Conservation (phyloP, 2,797 vertebrate species). For the Phrynocephalus vlangalii region DNA sequence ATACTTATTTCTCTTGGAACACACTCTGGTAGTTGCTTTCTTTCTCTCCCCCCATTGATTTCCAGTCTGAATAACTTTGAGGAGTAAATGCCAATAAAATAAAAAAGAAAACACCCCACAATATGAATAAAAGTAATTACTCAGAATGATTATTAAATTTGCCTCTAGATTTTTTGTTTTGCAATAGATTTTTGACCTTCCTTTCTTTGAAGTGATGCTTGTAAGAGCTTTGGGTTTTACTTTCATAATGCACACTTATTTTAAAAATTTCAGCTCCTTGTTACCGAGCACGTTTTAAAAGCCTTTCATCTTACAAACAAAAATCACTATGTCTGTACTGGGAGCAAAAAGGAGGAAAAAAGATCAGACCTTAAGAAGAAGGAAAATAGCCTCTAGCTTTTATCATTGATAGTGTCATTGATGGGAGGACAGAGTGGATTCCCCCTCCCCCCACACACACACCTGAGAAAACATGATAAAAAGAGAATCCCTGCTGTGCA, state of each 20-base stretch:
- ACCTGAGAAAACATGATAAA: background rate
- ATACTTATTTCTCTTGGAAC: background rate
- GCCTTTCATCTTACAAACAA: background rate
- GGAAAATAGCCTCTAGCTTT: slow-evolving; percentile 49
- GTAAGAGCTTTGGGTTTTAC: background rate
- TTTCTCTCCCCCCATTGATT: background rate
- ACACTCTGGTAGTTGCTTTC: background rate
- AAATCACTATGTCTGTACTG: too few relatives aligned
- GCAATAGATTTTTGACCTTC: slow-evolving; percentile 36
- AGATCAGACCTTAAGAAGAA: slow-evolving; percentile 47
- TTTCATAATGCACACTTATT: slow-evolving; percentile 39
- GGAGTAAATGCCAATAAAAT: background rate
- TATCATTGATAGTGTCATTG: slow-evolving; percentile 35
- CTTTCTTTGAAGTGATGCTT: slow-evolving; percentile 42
- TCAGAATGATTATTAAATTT: slow-evolving; percentile 25
- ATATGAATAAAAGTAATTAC: slow-evolving; percentile 33
- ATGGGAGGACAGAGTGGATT: background rate
- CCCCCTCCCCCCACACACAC: too few relatives aligned
- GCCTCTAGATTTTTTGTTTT: slow-evolving; percentile 17
- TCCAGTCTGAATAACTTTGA: background rate
- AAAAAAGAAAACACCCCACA: slow-evolving; percentile 1
- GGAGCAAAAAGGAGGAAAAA: background rate
- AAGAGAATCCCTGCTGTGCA: background rate
- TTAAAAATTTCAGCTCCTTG: slow-evolving; percentile 13
- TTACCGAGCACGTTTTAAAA: slow-evolving; percentile 57